phyloP scores from a whole-genome alignment of 1,140 invertebrate species.

The honey bee (Apis mellifera) region Amel_HAv3.1 CM009936.2:5542001-5542500 shows the following conservation, averaged over 20 bases:
- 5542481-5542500: not conserved
- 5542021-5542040: not conserved
- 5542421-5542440: not conserved
- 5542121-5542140: not conserved
- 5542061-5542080: not conserved
- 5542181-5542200: no score
- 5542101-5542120: no score
- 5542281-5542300: no score
- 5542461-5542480: not conserved
- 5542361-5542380: not conserved
- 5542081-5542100: no score
- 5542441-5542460: not conserved
- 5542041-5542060: not conserved
- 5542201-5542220: not conserved
- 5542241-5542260: not conserved
- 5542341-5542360: not conserved
- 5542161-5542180: not conserved
- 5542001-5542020: not conserved
- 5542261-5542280: not conserved
- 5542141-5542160: not conserved
- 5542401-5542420: not conserved
- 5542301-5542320: no score
- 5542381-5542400: slow-evolving; percentile 19
- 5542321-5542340: not conserved
- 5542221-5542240: no score